Percentiles rank a stretch among this genome's conserved stretches.
Conservation (phyloP, 1,140 invertebrate genomes). For the Archegozetes longisetosus region DNA sequence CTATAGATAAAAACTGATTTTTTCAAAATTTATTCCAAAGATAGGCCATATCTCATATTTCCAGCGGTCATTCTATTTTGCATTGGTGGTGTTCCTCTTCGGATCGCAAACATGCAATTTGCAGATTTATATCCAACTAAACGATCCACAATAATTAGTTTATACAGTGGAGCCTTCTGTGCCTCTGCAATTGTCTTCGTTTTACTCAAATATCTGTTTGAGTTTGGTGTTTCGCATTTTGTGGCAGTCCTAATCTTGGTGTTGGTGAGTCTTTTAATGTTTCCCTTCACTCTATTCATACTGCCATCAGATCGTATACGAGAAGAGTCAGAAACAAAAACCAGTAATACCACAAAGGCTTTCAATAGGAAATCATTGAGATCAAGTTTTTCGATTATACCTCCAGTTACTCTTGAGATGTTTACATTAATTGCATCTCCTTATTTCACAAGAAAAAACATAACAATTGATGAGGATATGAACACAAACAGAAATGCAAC, state of each 20-base stretch:
- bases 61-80: slow-evolving; percentile 19
- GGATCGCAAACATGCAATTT: slow-evolving; percentile 23
- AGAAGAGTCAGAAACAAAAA: slow-evolving; percentile 2
- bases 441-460: neutral
- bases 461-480: neutral
- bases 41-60: slow-evolving; percentile 19
- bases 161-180: slow-evolving; percentile 22
- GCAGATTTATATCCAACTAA: slow-evolving; percentile 20
- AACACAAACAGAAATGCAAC: neutral
- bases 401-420: slow-evolving; percentile 13
- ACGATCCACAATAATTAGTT: slow-evolving; percentile 21
- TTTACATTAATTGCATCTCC: slow-evolving; percentile 5
- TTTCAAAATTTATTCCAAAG: slow-evolving; percentile 9
- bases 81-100: slow-evolving; percentile 21
- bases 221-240: slow-evolving; percentile 18
- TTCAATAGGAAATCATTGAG: neutral
- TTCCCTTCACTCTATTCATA: slow-evolving; percentile 21
- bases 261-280: slow-evolving; percentile 17
- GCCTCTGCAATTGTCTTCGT: slow-evolving; percentile 22
- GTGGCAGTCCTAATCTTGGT: slow-evolving; percentile 18
- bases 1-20: no score
- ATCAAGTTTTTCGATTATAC: neutral
- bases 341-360: neutral
- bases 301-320: slow-evolving; percentile 16
- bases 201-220: slow-evolving; percentile 20